Evolutionary conservation across 2,888 invertebrate genomes (phyloP).

Genomic region (Ophion costatus): DNA sequence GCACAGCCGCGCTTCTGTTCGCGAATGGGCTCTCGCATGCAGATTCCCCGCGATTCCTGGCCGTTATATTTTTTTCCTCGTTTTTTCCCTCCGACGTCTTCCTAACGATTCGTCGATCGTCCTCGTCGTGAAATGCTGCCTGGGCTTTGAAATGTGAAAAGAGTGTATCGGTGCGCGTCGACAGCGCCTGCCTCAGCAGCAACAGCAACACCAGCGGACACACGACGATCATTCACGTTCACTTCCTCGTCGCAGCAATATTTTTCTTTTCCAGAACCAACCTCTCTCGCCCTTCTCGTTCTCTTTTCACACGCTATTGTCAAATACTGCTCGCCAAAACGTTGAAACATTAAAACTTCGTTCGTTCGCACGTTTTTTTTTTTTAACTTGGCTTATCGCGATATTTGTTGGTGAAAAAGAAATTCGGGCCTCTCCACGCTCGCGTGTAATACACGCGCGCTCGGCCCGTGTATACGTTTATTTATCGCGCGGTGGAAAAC

Average conservation of each 20-base stretch:
- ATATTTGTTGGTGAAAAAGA: conserved; percentile 5
- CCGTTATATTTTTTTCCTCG: conserved; percentile 7
- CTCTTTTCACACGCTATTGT: neutral
- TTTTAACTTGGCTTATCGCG: neutral
- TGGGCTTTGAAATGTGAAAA: conserved; percentile 49
- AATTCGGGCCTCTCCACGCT: conserved; percentile 5
- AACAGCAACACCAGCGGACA: neutral
- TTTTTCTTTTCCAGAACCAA: neutral
- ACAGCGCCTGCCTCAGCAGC: conserved; percentile 2
- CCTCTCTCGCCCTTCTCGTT: neutral
- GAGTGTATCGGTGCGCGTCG: conserved; percentile 4
- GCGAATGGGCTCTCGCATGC: conserved; percentile 65
- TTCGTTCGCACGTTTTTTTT: neutral
- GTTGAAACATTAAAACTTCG: too few species aligned
- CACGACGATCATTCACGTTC: conserved; percentile 18
- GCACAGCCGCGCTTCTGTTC: conserved; percentile 24
- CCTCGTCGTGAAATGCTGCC: conserved; percentile 15
- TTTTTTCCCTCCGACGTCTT: conserved; percentile 33
- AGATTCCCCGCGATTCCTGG: conserved; percentile 68
- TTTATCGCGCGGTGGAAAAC: conserved; percentile 67
- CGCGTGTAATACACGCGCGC: neutral
- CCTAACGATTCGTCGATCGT: conserved; percentile 62
- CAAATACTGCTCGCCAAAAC: neutral
- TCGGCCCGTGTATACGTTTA: neutral
- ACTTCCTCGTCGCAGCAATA: conserved; percentile 18